Evolutionary conservation across 2,797 vertebrate species (phyloP).

Genomic region (Sebastes oblongus): DNA sequence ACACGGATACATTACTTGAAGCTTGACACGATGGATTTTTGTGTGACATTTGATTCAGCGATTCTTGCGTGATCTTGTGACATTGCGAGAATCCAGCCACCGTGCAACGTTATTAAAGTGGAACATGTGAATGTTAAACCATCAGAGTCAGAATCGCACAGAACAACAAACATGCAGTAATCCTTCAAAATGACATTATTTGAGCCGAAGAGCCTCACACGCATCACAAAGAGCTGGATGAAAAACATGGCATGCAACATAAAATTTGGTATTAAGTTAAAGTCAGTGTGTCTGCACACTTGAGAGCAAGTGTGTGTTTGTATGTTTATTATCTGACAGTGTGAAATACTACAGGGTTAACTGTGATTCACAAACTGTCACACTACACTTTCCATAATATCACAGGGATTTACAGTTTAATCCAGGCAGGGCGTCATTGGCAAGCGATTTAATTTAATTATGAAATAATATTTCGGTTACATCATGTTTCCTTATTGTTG

Average conservation of each 20-base stretch:
- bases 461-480: constrained; percentile 62
- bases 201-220: background rate
- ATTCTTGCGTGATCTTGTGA: no score
- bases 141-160: no score
- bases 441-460: constrained; percentile 55
- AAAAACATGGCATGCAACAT: background rate
- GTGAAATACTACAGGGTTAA: constrained; percentile 50
- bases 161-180: background rate
- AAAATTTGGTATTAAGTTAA: background rate
- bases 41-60: no score
- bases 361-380: constrained; percentile 56
- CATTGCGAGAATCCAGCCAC: no score
- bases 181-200: background rate
- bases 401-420: constrained; percentile 49
- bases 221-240: background rate
- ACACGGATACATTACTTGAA: fast-evolving
- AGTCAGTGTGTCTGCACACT: background rate
- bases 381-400: constrained; percentile 61
- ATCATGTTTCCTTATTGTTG: constrained; percentile 50
- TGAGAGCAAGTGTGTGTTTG: constrained; percentile 4
- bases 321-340: constrained; percentile 24
- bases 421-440: constrained; percentile 41
- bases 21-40: no score
- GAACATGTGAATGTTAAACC: background rate
- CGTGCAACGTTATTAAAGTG: no score